Conservation (phyloP, 2,113 vertebrate species). For the Corythornis madagascariensis region DNA sequence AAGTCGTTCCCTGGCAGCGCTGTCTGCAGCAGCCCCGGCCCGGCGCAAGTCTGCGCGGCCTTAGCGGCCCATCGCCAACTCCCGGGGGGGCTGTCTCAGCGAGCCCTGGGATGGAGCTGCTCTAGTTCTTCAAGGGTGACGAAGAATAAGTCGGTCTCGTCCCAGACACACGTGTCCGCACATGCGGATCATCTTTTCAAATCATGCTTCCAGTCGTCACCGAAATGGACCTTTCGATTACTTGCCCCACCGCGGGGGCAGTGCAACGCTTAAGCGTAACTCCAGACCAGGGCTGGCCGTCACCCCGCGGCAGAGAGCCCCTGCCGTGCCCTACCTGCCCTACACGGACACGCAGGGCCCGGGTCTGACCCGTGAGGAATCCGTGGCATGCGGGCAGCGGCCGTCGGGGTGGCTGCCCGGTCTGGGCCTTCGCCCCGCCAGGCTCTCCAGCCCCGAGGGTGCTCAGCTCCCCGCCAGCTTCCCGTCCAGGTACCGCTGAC, state of each 20-base stretch:
- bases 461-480: neutral
- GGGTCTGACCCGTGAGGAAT: neutral
- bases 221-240: neutral
- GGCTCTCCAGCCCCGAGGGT: no score
- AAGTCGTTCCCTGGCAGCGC: conserved; percentile 8
- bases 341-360: neutral
- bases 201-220: neutral
- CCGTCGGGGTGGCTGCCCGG: neutral
- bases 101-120: conserved; percentile 40
- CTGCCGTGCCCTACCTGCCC: neutral
- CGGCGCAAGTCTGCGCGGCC: neutral
- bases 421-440: accelerated
- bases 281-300: neutral
- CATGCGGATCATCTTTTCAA: neutral
- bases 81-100: neutral
- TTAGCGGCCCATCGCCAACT: neutral
- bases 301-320: neutral
- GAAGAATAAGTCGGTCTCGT: neutral
- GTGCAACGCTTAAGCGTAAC: neutral
- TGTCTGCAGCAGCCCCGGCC: neutral
- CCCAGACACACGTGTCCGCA: neutral
- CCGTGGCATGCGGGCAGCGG: accelerated
- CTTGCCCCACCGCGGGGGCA: neutral
- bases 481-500: accelerated
- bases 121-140: neutral